Percentiles rank a stretch among this genome's conserved stretches.
These are phyloP conservation scores for Brachyptera putata DNA, from an alignment of 2,888 invertebrate species.

Conservation along the genomic window DNA sequence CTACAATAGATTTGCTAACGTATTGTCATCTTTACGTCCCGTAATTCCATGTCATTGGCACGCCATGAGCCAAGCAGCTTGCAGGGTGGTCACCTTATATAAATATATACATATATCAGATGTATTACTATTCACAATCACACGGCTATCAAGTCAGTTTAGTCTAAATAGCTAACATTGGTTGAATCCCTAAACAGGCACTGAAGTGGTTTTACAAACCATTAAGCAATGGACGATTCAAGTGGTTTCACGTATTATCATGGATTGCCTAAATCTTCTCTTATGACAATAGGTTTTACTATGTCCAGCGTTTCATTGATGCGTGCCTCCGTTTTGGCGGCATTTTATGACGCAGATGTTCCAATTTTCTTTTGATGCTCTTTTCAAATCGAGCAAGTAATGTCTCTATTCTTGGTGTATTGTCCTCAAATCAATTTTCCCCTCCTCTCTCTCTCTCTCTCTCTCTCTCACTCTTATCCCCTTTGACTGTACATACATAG, in stretches of 20 bases:
- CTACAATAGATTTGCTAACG: too few species aligned
- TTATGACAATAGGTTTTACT: background rate
- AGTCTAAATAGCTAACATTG: background rate
- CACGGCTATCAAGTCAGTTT: background rate
- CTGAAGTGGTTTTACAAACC: too few species aligned
- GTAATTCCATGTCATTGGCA: background rate
- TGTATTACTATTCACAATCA: background rate
- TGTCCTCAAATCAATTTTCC: background rate
- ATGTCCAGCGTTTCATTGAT: background rate
- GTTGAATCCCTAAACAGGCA: too few species aligned
- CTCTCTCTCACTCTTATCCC: too few species aligned
- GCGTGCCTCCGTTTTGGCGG: constrained; percentile 5
- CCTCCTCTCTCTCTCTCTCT: background rate
- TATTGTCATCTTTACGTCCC: background rate
- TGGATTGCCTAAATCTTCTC: background rate
- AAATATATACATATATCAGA: too few species aligned
- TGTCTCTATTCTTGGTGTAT: background rate
- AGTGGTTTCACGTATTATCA: background rate
- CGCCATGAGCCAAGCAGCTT: background rate
- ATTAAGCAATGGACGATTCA: background rate
- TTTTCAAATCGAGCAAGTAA: background rate
- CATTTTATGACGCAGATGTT: constrained; percentile 3
- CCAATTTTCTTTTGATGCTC: background rate
- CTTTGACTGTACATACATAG: too few species aligned
- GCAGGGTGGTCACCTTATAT: background rate